phyloP scores from a whole-genome alignment of 2,888 invertebrate species.

The Drosophila infuscata region DNA sequence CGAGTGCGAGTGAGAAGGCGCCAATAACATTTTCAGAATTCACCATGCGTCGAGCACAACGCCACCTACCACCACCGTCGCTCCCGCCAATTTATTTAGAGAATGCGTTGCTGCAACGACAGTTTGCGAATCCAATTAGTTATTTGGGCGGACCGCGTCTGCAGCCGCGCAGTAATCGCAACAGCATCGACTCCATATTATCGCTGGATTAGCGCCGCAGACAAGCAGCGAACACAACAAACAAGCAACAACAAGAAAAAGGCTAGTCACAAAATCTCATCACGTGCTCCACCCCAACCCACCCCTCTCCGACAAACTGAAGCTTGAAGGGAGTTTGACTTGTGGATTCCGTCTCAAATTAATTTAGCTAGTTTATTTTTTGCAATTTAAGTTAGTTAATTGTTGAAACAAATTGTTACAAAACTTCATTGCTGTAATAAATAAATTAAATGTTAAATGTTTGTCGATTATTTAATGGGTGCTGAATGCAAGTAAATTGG shows the following conservation, averaged over 20 bases:
- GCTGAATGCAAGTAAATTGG: not conserved
- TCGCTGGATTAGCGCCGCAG: conserved; percentile 87
- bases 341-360: not conserved
- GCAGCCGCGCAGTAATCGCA: conserved; percentile 85
- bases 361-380: conserved; percentile 35
- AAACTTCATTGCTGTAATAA: conserved; percentile 28
- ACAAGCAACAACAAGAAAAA: conserved; percentile 6
- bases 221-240: not conserved
- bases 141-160: conserved; percentile 89
- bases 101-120: conserved; percentile 75
- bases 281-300: conserved; percentile 8
- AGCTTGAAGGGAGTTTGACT: conserved; percentile 3
- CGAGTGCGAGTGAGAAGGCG: conserved; percentile 38
- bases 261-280: conserved; percentile 55
- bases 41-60: conserved; percentile 19
- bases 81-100: conserved; percentile 86
- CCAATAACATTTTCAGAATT: conserved; percentile 16
- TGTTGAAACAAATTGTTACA: conserved; percentile 44
- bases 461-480: not conserved
- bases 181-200: conserved; percentile 89
- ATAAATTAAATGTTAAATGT: not conserved
- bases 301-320: not conserved
- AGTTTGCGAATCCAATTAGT: conserved; percentile 89
- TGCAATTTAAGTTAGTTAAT: conserved; percentile 51
- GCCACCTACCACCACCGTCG: conserved; percentile 39